Evolutionary conservation across 1,140 invertebrate genomes (phyloP), one percentile per base, ranked within the genome.

Genomic region (Chymomyza costata): DNA sequence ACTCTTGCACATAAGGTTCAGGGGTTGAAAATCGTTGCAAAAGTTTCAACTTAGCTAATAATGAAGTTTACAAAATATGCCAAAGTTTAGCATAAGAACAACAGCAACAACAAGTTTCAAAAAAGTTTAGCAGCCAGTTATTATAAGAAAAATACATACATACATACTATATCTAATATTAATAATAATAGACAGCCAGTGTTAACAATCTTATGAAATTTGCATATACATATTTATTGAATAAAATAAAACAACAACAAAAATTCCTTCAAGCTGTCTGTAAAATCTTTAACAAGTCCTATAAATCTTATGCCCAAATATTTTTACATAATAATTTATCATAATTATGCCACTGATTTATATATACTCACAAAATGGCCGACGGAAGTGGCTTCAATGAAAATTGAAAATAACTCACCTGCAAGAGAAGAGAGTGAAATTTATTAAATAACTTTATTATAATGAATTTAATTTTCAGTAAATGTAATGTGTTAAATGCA

Each of bases 41-140:
- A 31, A 35, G 44, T 57, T 51, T n/a, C 25, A 38, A 37, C 39
- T 64, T 55, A 56, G 80, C 73, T 83, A 83, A 83, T 83, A 83
- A 83, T 83, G 71, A 83, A 83, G 73, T 83, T 83, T 69, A 65
- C 65, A 61, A 81, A 81, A 82, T 76, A 83, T 81, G 68, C 80
- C 62, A 76, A 73, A 80, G 55, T 80, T 80, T 58, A 65, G 49
- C 74, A 80, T 80, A 80, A 80, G 73, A 80, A 25, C 3, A 34
- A 11, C 31, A 34, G 13, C n/a, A 34, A 34, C 5, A 34, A 34
- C n/a, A 34, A 34, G n/a, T n/a, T n/a, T n/a, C n/a, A n/a, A n/a
- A n/a, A n/a, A n/a, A n/a, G n/a, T n/a, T n/a, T n/a, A n/a, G n/a
- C n/a, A n/a, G n/a, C n/a, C n/a, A n/a, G n/a, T n/a, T n/a, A n/a